These are phyloP conservation scores for Centropus unirufus DNA, from an alignment of 2,113 vertebrate species.

Conservation along the genomic window DNA sequence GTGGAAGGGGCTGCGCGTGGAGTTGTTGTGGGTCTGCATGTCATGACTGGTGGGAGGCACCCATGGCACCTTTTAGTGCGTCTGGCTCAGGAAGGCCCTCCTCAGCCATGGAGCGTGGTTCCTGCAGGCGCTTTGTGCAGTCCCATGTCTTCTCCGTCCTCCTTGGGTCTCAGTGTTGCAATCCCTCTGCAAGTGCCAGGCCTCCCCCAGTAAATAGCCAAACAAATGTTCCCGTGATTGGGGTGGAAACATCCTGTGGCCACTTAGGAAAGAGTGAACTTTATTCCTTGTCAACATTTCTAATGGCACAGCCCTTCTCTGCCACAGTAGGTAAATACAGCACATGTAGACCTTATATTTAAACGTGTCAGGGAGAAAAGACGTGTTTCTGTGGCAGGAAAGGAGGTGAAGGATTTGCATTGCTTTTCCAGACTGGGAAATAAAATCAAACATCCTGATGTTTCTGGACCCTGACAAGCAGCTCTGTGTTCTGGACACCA, in stretches of 20 bases:
- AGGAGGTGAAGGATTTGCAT: not conserved
- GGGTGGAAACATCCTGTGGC: slow-evolving; percentile 57
- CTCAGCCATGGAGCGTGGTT: fast-evolving
- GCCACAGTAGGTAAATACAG: slow-evolving; percentile 13
- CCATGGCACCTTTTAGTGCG: not conserved
- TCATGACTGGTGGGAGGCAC: not conserved
- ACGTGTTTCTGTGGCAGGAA: not conserved
- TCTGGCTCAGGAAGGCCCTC: not conserved
- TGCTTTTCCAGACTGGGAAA: not conserved
- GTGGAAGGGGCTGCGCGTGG: not conserved
- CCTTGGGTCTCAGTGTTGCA: slow-evolving; percentile 30
- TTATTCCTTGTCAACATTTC: slow-evolving; percentile 56
- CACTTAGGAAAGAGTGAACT: slow-evolving; percentile 55
- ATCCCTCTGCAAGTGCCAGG: slow-evolving; percentile 16
- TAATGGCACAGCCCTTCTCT: not conserved
- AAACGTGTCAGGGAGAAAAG: not conserved
- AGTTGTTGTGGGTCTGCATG: not conserved
- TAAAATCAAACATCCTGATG: not conserved
- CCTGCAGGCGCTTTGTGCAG: not conserved
- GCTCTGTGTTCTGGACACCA: not conserved
- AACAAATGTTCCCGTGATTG: slow-evolving; percentile 27
- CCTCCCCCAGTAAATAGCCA: slow-evolving; percentile 24
- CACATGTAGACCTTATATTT: not conserved
- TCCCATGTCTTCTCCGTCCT: not conserved
- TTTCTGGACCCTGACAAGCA: not conserved